phyloP scores from a whole-genome alignment of 2,888 invertebrate species.

The Eurytoma californica region DNA sequence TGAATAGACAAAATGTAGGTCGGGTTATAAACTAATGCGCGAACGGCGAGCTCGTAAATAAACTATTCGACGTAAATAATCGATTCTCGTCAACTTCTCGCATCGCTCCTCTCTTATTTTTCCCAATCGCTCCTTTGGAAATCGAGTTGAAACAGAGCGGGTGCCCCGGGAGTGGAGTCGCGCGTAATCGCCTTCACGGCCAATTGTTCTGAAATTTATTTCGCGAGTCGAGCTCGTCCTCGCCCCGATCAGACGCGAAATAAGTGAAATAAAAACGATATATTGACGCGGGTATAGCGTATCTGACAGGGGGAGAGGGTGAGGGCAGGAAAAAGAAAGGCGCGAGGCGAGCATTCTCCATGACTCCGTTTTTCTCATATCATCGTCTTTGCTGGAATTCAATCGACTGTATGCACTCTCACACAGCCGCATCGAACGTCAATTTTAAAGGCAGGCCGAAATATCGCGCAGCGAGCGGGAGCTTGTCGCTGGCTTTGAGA shows the following conservation, averaged over 20 bases:
- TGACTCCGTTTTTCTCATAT: no score
- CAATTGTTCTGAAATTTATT: slow-evolving; percentile 37
- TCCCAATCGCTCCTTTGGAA: background rate
- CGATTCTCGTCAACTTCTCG: slow-evolving; percentile 27
- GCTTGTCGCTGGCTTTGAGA: background rate
- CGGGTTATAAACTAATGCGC: no score
- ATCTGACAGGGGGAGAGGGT: no score
- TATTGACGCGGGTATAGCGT: background rate
- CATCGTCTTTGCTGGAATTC: slow-evolving; percentile 2
- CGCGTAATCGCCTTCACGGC: slow-evolving; percentile 36
- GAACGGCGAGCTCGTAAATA: background rate
- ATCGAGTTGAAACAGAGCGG: background rate
- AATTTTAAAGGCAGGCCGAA: slow-evolving; percentile 32
- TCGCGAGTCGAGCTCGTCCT: background rate
- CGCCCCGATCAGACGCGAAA: slow-evolving; percentile 8
- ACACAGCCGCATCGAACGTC: background rate
- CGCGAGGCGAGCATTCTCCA: background rate
- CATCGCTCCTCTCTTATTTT: background rate
- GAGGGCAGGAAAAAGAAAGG: background rate
- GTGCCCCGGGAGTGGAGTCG: slow-evolving; percentile 11
- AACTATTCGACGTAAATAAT: slow-evolving; percentile 28
- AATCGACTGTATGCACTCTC: background rate
- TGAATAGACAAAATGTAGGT: no score
- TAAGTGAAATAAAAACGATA: background rate
- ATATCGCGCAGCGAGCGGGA: background rate